Base-by-base conservation (phyloP, 2,888 invertebrate species). In the Sipha maydis region DNA sequence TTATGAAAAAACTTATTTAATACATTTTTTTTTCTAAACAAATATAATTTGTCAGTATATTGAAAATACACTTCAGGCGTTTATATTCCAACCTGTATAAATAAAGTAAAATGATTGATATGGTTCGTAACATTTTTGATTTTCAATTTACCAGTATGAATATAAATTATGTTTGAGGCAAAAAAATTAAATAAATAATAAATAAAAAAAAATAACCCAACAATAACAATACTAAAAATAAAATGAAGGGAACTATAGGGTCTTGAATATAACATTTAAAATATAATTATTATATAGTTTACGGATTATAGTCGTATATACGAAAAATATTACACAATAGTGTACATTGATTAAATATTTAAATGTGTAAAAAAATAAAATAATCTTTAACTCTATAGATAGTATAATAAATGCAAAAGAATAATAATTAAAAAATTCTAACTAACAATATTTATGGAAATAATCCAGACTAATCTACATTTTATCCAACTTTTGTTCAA, bases 51-150 rank as follows among this genome's bases (percentile, higher is more conserved):
- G 69, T 83, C 56, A n/a, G 28, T 61, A 79, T 61, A 38, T 79
- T 34, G 56, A 75, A 61, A 19, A 75, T 56, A 28, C 38, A 84
- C 73, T 83, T 38, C 54, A 34, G 34, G 83, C 83, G 34, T 83
- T 61, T 38, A 61, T 76, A 84, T 17, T 61, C 28, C 25, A 21
- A 61, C 28, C 75, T 31, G 31, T 54, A 71, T 71, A 75, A 84
- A 84, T 75, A 84, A 84, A 75, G 56, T 38, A 84, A 75, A 75
- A 84, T 84, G 83, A 84, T 75, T 75, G 83, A 84, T 84, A 76
- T 14, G 61, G 76, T 84, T 54, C 28, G 41, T 61, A 84, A 61
- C 75, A 61, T 84, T 84, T 84, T 84, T 76, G 84, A 84, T 84
- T 76, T 84, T 84, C 76, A 76, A 84, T 84, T 84, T 76, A 76